A percentile compares a stretch with the other conserved stretches of the same genome.
Evolutionary conservation across 2,113 vertebrate genomes (phyloP).

Genomic region (Microtus pennsylvanicus): DNA sequence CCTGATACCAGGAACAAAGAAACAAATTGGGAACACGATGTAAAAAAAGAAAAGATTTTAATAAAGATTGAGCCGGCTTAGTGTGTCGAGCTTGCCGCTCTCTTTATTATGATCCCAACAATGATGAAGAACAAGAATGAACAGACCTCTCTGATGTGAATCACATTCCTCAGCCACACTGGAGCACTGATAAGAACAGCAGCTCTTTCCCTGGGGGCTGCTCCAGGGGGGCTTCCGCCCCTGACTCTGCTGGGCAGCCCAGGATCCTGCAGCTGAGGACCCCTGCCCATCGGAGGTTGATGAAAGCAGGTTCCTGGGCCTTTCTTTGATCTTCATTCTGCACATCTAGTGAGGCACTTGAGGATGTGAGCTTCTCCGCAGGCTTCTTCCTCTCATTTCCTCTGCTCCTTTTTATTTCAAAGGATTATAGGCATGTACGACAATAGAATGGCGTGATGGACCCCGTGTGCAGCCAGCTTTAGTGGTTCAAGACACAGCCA

Average conservation of each 20-base stretch:
- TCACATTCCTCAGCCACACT: not conserved
- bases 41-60: constrained; percentile 75
- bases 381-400: not conserved
- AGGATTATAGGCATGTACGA: not conserved
- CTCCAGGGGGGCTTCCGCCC: not conserved
- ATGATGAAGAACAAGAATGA: not conserved
- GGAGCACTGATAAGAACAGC: not conserved
- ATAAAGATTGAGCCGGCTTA: constrained; percentile 73
- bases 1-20: constrained; percentile 63
- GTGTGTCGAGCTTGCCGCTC: not conserved
- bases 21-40: constrained; percentile 51
- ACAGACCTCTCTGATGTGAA: not conserved
- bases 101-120: constrained; percentile 47
- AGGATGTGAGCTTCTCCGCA: not conserved
- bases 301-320: not conserved
- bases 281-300: fast-evolving
- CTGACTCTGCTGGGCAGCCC: fast-evolving
- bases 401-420: not conserved
- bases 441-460: not conserved
- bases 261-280: not conserved
- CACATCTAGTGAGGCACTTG: fast-evolving
- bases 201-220: not conserved
- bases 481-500: too few relatives aligned
- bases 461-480: not conserved
- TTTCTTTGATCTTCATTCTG: not conserved